Percentiles rank a stretch among this genome's conserved stretches.
Evolutionary conservation across 2,797 vertebrate genomes (phyloP).

Genomic region (Acanthis flammea): DNA sequence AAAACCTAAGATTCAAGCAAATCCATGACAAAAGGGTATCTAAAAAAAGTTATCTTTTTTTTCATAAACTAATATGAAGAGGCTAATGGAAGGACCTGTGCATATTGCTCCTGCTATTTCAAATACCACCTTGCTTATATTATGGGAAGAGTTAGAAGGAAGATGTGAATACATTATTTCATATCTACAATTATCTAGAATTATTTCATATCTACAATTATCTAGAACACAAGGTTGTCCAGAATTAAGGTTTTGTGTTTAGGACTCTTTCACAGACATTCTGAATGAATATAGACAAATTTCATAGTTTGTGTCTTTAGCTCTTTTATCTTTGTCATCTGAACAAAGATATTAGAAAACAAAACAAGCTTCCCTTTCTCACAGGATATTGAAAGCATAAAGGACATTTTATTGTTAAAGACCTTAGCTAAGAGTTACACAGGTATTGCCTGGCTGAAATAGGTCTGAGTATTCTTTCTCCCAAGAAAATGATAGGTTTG

Average conservation of each 20-base stretch:
- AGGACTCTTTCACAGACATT: background rate
- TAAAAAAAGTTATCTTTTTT: fast-evolving
- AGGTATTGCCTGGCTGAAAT: background rate
- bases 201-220: background rate
- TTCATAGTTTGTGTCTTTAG: background rate
- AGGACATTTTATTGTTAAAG: background rate
- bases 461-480: background rate
- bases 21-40: background rate
- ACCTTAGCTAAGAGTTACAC: background rate
- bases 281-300: background rate
- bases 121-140: background rate
- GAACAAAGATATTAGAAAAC: background rate
- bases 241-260: background rate
- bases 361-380: background rate
- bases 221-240: background rate
- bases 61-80: background rate
- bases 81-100: background rate
- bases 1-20: background rate
- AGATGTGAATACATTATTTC: background rate
- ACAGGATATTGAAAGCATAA: background rate
- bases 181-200: background rate
- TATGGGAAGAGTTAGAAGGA: background rate
- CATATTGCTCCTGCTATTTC: background rate
- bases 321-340: background rate
- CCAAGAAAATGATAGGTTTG: background rate